phyloP scores from a whole-genome alignment of 2,797 vertebrate species.

The Dendrocincla fuliginosa region DNA sequence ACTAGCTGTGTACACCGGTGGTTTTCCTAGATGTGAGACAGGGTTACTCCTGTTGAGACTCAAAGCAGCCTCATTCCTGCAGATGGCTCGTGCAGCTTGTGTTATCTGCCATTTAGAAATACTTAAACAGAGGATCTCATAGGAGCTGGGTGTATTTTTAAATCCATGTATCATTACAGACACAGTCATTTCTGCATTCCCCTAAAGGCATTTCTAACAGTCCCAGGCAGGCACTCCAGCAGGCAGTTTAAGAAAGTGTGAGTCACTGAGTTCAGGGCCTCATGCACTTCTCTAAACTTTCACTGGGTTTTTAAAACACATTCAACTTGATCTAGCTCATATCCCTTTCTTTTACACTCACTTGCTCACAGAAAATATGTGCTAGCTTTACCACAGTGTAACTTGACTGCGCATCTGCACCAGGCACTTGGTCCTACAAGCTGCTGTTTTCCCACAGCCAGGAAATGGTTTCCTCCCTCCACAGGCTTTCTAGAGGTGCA shows the following conservation, averaged over 20 bases:
- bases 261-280: background rate
- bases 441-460: background rate
- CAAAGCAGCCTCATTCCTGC: background rate
- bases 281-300: background rate
- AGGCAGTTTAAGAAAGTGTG: background rate
- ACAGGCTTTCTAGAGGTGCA: background rate
- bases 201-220: background rate
- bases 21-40: background rate
- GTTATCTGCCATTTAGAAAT: background rate
- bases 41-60: background rate
- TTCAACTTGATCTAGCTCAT: background rate
- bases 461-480: background rate
- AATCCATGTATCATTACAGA: background rate
- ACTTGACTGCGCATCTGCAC: too few species aligned
- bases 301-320: background rate
- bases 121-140: background rate
- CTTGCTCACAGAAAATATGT: background rate
- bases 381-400: background rate
- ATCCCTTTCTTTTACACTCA: background rate
- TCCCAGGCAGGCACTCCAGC: background rate
- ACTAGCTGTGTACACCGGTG: fast-evolving
- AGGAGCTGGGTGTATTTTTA: background rate
- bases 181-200: background rate
- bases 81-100: background rate
- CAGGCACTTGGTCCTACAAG: background rate